A percentile compares a stretch with the other conserved stretches of the same genome.
Evolutionary conservation across 1,140 invertebrate species (phyloP).

Genomic region (Drosophila biarmipes): DNA sequence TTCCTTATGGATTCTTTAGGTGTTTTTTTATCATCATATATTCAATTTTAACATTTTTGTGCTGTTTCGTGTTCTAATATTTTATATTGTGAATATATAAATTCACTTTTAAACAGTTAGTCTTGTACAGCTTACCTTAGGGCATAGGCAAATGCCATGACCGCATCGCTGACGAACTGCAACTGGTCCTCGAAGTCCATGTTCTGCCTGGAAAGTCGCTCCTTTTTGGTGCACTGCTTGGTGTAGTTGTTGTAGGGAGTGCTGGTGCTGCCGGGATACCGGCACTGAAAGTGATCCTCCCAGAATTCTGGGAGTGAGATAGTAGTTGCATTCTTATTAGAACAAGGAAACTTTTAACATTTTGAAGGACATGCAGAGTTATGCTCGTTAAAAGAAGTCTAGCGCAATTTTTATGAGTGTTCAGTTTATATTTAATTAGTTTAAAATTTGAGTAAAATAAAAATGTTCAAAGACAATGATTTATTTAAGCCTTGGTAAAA

Average conservation of each 20-base stretch:
- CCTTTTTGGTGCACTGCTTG: slow-evolving; percentile 88
- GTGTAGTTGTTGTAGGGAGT: slow-evolving; percentile 94
- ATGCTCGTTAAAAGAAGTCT: too few relatives aligned
- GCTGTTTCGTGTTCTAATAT: too few relatives aligned
- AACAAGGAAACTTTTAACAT: too few relatives aligned
- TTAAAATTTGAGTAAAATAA: too few relatives aligned
- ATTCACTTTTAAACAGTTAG: not conserved
- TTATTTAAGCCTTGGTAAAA: not conserved
- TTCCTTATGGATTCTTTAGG: too few relatives aligned
- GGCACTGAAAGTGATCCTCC: slow-evolving; percentile 95
- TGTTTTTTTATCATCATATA: too few relatives aligned
- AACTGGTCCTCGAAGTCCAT: slow-evolving; percentile 95
- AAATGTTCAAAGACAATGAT: not conserved
- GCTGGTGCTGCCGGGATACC: slow-evolving; percentile 90
- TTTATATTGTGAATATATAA: too few relatives aligned
- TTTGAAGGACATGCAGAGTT: too few relatives aligned
- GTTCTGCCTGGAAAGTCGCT: slow-evolving; percentile 89
- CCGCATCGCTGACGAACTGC: slow-evolving; percentile 96
- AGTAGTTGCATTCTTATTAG: not conserved
- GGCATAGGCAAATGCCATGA: slow-evolving; percentile 95
- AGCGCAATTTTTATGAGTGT: too few relatives aligned
- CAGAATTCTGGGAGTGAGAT: slow-evolving; percentile 91
- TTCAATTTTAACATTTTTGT: too few relatives aligned
- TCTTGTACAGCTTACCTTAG: slow-evolving; percentile 87
- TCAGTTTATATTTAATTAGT: too few relatives aligned